Evolutionary conservation across 1,140 invertebrate species (phyloP).

Genomic region (Triops cancriformis): DNA sequence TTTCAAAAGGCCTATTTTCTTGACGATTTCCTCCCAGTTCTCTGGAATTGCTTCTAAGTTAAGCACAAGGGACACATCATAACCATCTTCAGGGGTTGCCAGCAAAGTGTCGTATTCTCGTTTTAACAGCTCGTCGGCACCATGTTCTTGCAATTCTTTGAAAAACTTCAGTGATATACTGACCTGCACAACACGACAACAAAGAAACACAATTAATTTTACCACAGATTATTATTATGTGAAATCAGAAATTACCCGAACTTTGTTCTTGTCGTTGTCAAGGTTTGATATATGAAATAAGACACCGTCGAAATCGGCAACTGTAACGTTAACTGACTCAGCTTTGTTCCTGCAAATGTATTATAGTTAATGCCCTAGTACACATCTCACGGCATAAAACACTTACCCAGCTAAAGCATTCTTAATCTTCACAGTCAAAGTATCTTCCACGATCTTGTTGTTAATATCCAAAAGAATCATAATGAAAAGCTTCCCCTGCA

Average conservation of each 20-base stretch:
- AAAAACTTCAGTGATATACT: conserved; percentile 99
- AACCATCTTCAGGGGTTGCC: conserved; percentile 76
- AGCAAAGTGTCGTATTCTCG: conserved; percentile 79
- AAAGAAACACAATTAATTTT: conserved; percentile 26
- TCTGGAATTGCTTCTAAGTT: conserved; percentile 87
- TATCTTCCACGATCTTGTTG: conserved; percentile 95
- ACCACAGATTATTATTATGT: background rate
- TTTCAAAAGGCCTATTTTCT: conserved; percentile 89
- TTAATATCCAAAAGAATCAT: conserved; percentile 99
- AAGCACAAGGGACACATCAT: conserved; percentile 88
- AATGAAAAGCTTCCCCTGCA: conserved; percentile 26
- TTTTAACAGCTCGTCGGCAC: conserved; percentile 91
- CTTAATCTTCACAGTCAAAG: conserved; percentile 85
- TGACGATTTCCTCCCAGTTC: conserved; percentile 78
- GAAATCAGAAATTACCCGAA: conserved; percentile 55
- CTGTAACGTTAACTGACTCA: conserved; percentile 84
- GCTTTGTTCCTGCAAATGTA: conserved; percentile 69
- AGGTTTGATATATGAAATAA: conserved; percentile 97
- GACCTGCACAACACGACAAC: conserved; percentile 53
- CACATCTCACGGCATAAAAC: conserved; percentile 32
- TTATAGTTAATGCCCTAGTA: conserved; percentile 11
- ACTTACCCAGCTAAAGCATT: conserved; percentile 90
- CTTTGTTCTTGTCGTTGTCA: conserved; percentile 90
- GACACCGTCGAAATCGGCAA: conserved; percentile 98
- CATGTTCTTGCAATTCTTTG: conserved; percentile 95